A percentile compares a stretch with the other conserved stretches of the same genome.
Conservation (phyloP, 2,797 vertebrate genomes). For the Sebastiscus albofasciatus region DNA sequence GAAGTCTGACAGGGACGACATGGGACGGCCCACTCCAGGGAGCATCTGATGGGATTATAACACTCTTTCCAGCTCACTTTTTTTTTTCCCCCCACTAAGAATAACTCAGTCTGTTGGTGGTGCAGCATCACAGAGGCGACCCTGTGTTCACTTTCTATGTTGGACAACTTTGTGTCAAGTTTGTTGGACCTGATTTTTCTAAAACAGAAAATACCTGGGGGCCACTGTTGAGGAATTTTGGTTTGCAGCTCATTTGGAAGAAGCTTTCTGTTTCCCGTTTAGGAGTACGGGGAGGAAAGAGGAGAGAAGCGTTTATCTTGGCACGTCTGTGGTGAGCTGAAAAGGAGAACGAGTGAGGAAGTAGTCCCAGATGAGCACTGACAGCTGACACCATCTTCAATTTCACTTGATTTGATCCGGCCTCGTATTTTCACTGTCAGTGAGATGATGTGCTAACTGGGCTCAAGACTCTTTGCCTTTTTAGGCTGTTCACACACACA, state of each 20-base stretch:
- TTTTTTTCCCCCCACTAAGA: conserved; percentile 33
- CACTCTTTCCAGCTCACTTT: conserved; percentile 58
- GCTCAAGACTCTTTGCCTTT: conserved; percentile 63
- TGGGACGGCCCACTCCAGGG: conserved; percentile 67
- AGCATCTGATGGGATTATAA: conserved; percentile 80
- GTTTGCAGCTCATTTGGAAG: conserved; percentile 45
- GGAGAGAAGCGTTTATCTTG: conserved; percentile 41
- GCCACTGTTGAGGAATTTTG: conserved; percentile 35
- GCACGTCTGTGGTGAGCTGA: conserved; percentile 41
- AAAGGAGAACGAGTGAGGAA: conserved; percentile 49
- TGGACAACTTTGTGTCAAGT: conserved; percentile 30
- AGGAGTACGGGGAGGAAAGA: conserved; percentile 40
- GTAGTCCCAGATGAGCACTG: conserved; percentile 53
- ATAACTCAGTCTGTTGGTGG: conserved; percentile 34
- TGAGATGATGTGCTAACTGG: conserved; percentile 38
- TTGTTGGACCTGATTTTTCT: conserved; percentile 30
- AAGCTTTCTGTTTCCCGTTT: conserved; percentile 56
- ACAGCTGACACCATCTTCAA: conserved; percentile 63
- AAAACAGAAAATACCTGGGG: conserved; percentile 22
- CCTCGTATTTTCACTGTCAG: conserved; percentile 27
- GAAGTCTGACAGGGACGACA: conserved; percentile 64
- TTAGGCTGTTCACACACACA: conserved; percentile 48
- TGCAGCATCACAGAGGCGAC: conserved; percentile 40
- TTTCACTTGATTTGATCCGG: conserved; percentile 52
- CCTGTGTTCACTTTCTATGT: neutral